Conservation (phyloP, 1,140 invertebrate genomes). For the Phymastichus coffea region DNA sequence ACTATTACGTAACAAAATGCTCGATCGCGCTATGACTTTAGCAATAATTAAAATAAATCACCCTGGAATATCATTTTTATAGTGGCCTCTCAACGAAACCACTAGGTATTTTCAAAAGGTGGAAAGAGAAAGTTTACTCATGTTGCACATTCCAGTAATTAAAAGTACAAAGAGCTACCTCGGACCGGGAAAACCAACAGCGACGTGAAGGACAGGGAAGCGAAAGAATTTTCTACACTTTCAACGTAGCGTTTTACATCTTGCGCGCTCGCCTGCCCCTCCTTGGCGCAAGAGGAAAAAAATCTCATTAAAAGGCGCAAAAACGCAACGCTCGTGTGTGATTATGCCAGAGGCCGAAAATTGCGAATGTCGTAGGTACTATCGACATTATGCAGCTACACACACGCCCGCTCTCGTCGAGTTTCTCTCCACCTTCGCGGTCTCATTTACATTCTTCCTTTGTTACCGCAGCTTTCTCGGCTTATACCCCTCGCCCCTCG, state of each 20-base stretch:
- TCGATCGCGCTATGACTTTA: no score
- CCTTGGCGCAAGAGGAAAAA: constrained; percentile 2
- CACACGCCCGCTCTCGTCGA: background rate
- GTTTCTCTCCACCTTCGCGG: background rate
- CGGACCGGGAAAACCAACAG: background rate
- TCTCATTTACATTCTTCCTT: constrained; percentile 12
- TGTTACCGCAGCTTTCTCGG: no score
- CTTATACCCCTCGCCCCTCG: no score
- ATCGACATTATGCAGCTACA: constrained; percentile 9
- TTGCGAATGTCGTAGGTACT: constrained; percentile 15
- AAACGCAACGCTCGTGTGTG: background rate
- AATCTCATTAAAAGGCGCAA: constrained; percentile 21
- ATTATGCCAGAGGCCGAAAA: constrained; percentile 20
- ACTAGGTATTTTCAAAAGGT: no score
- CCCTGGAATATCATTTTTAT: no score
- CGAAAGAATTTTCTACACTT: background rate
- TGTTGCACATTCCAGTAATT: constrained; percentile 5
- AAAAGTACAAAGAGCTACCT: constrained; percentile 1
- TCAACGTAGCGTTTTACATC: constrained; percentile 5
- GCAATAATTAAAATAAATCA: no score
- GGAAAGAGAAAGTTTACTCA: no score
- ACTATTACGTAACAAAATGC: no score
- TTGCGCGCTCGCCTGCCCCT: no score
- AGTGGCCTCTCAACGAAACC: no score
- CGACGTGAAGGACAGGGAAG: background rate